Percentiles rank a stretch among this genome's conserved stretches.
Conservation (phyloP, 2,888 invertebrate species). For the Galerucella pusilla region DNA sequence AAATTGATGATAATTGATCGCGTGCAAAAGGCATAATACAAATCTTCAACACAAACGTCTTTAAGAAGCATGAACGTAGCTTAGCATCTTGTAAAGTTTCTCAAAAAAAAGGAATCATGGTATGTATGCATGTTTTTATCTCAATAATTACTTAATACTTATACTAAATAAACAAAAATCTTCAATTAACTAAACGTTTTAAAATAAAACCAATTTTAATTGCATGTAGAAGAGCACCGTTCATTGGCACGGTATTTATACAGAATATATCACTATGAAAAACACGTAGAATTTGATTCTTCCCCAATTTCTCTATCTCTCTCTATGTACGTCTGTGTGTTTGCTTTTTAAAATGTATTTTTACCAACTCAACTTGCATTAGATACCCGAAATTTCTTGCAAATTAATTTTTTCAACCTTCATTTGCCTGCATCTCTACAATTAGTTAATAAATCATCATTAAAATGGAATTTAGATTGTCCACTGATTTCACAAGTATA, state of each 20-base stretch:
- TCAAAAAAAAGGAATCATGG: conserved; percentile 35
- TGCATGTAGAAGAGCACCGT: conserved; percentile 53
- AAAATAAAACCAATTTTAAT: neutral
- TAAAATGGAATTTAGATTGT: neutral
- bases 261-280: conserved; percentile 46
- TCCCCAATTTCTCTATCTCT: conserved; percentile 63
- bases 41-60: conserved; percentile 37
- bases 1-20: no score
- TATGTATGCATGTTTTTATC: conserved; percentile 43
- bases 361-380: conserved; percentile 1
- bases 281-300: conserved; percentile 55
- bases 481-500: neutral
- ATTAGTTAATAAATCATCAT: no score
- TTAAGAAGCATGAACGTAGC: conserved; percentile 37
- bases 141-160: conserved; percentile 21
- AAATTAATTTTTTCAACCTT: neutral
- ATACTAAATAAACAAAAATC: conserved; percentile 25
- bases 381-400: neutral
- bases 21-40: neutral
- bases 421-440: neutral
- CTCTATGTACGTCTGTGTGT: conserved; percentile 66
- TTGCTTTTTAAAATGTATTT: conserved; percentile 52
- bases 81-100: conserved; percentile 32
- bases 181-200: conserved; percentile 12
- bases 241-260: conserved; percentile 56